These are phyloP conservation scores for Willisornis vidua DNA, from an alignment of 2,113 vertebrate species.

Conservation along the genomic window DNA sequence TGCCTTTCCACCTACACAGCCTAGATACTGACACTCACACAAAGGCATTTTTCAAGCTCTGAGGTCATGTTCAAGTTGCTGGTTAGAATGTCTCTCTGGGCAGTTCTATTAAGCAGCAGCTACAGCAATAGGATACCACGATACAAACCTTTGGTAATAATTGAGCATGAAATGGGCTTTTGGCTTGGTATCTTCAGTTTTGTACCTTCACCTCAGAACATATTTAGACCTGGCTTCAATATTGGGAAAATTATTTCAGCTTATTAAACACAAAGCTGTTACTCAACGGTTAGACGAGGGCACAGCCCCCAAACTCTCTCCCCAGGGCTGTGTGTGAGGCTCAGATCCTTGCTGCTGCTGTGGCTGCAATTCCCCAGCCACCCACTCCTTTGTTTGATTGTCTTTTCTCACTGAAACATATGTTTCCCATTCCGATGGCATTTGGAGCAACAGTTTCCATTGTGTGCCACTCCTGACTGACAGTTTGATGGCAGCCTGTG, in stretches of 20 bases:
- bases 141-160: slow-evolving; percentile 20
- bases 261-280: slow-evolving; percentile 37
- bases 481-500: slow-evolving; percentile 48
- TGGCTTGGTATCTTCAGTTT: not conserved
- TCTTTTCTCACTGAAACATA: slow-evolving; percentile 48
- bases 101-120: slow-evolving; percentile 26
- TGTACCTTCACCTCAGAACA: not conserved
- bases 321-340: fast-evolving
- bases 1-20: slow-evolving; percentile 1
- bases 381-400: slow-evolving; percentile 49
- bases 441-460: slow-evolving; percentile 40
- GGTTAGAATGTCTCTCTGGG: slow-evolving; percentile 1
- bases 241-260: not conserved
- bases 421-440: not conserved
- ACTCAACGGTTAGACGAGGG: not conserved
- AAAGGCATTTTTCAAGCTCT: slow-evolving; percentile 5
- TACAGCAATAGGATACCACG: not conserved
- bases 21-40: not conserved
- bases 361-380: not conserved
- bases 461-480: slow-evolving; percentile 37
- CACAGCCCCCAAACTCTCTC: not conserved
- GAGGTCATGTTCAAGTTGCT: not conserved
- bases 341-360: not conserved
- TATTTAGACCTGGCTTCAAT: not conserved
- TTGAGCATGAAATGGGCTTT: not conserved